Percentiles rank a stretch among this genome's conserved stretches.
Evolutionary conservation across 1,140 invertebrate species (phyloP).

Genomic region (Drosophila pandora): DNA sequence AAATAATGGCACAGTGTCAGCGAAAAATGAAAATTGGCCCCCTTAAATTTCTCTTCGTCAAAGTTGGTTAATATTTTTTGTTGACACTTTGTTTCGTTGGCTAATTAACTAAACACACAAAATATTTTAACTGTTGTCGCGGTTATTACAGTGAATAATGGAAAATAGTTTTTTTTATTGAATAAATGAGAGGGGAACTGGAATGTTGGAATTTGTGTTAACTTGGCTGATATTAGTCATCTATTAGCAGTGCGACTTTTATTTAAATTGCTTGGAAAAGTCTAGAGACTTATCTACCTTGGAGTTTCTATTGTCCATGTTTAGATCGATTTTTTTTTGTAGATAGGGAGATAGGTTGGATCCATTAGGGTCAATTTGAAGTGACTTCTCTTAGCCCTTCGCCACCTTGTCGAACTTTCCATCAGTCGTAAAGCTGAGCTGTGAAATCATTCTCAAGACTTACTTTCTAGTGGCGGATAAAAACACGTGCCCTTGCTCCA

Average conservation of each 20-base stretch:
- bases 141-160: constrained; percentile 15
- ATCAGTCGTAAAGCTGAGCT: constrained; percentile 17
- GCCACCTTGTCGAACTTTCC: constrained; percentile 48
- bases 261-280: constrained; percentile 23
- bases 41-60: constrained; percentile 14
- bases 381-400: constrained; percentile 31
- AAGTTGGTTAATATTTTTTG: constrained; percentile 22
- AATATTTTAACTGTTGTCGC: constrained; percentile 49
- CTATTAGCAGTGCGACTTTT: background rate
- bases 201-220: constrained; percentile 38
- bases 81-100: constrained; percentile 70
- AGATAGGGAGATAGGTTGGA: constrained; percentile 11
- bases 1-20: constrained; percentile 47
- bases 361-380: constrained; percentile 60
- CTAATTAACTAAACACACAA: constrained; percentile 64
- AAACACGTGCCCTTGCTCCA: constrained; percentile 48
- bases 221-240: constrained; percentile 42
- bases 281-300: constrained; percentile 10
- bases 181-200: background rate
- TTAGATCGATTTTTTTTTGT: constrained; percentile 20
- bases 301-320: constrained; percentile 52
- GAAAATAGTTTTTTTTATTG: constrained; percentile 29
- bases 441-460: constrained; percentile 24
- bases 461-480: constrained; percentile 41
- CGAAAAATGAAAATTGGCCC: constrained; percentile 49